Evolutionary conservation across 2,888 invertebrate genomes (phyloP), one percentile per base, ranked within the genome.

Genomic region (Alloplasta piceator): DNA sequence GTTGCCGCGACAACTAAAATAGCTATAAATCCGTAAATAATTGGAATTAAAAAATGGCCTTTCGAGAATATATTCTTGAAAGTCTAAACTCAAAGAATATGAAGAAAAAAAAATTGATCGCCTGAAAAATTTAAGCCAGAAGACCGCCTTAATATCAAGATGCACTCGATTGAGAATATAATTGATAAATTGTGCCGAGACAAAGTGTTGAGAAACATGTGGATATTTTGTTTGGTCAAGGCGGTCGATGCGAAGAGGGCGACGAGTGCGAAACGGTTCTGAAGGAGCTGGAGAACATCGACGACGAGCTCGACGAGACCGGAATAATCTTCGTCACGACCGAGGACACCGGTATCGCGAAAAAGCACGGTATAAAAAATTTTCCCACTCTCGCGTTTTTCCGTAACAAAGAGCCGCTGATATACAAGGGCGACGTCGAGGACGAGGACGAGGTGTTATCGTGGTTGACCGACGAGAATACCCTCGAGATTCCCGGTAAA

Each of bases 321-420:
- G 98, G 98, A 70, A 98, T 98, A 86, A 96, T 98, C 82, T 98
- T 98, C 90, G 98, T 98, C 0, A 98, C 98, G 48, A 98, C 98
- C 10, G 98, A 98, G 93, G 98, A 98, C 89, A 93, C 94, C 5
- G 90, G 92, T 1, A 92, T 97, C 72, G 98, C 98, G 6, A 97
- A 96, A 92, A 97, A 97, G 91, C 95, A 97, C 87, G 96, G 96
- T 82, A 96, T 98, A 87, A 98, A 96, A 91, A 94, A 93, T 79
- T 97, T 97, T 93, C 98, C 98, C 2, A 95, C 96, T 63, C 93
- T 98, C 77, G 97, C 96, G 38, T 96, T 98, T 94, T 98, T 98
- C 93, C 94, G 98, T 87, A 98, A 98, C 91, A 97, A 96, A 88
- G 98, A 98, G 89, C 98, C 98, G 9, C 93, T 98, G 70, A 93